phyloP scores from a whole-genome alignment of 2,888 invertebrate species.

The Rotaria sp. region DNA sequence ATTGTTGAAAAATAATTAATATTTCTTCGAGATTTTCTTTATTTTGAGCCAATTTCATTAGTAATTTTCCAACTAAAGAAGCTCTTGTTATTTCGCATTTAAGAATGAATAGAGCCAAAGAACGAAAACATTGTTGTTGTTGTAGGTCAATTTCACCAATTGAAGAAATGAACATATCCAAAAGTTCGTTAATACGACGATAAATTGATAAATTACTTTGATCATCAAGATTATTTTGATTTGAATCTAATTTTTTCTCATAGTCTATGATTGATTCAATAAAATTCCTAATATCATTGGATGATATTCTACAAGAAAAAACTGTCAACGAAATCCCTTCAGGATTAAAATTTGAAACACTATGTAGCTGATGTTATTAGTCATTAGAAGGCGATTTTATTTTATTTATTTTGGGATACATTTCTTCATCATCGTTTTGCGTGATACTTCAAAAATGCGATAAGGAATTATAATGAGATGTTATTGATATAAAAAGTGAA shows the following conservation, averaged over 20 bases:
- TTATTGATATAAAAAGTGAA: too few species aligned
- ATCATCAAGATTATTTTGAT: not conserved
- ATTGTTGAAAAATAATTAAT: not conserved
- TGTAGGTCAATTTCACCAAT: not conserved
- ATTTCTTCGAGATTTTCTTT: not conserved
- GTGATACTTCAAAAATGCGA: too few species aligned
- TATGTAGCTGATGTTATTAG: too few species aligned
- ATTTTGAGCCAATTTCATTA: not conserved
- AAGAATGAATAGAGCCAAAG: not conserved
- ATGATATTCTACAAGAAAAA: too few species aligned
- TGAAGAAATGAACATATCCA: not conserved
- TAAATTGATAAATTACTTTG: not conserved
- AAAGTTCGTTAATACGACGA: not conserved
- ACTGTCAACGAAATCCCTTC: too few species aligned
- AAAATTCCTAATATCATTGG: too few species aligned
- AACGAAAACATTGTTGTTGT: not conserved
- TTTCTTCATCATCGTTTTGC: too few species aligned
- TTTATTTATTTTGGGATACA: too few species aligned
- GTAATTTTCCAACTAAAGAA: not conserved
- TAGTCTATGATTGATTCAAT: too few species aligned
- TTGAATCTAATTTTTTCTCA: not conserved
- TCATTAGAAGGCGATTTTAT: too few species aligned
- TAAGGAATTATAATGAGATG: too few species aligned
- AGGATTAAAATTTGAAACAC: too few species aligned
- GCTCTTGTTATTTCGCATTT: not conserved